Evolutionary conservation across 2,113 vertebrate species (phyloP).

Genomic region (Pelecanoides urinatrix): DNA sequence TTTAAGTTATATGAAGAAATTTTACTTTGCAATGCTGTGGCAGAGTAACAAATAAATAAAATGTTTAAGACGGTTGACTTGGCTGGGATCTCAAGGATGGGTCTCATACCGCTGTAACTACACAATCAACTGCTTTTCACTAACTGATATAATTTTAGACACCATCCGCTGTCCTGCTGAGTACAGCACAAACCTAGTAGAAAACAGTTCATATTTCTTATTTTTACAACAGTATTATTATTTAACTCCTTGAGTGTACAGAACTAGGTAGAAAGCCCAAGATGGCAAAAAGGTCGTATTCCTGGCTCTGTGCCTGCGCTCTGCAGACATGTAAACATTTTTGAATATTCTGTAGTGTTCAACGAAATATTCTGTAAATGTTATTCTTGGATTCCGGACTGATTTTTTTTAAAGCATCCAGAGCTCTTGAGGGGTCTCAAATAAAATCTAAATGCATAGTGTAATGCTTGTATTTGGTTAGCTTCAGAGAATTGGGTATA

Average conservation of each 20-base stretch:
- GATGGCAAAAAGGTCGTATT: slow-evolving; percentile 12
- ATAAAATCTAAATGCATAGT: slow-evolving; percentile 46
- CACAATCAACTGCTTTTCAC: not conserved
- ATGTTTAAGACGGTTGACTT: not conserved
- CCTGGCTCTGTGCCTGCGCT: slow-evolving; percentile 18
- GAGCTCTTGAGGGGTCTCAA: slow-evolving; percentile 56
- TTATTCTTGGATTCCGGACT: slow-evolving; percentile 49
- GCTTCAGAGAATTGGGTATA: slow-evolving; percentile 52
- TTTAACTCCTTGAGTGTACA: slow-evolving; percentile 3
- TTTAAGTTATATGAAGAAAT: not conserved
- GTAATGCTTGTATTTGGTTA: slow-evolving; percentile 47
- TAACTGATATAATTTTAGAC: not conserved
- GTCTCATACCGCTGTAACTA: not conserved
- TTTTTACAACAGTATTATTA: not conserved
- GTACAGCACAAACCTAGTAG: not conserved
- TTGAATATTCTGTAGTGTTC: slow-evolving; percentile 29
- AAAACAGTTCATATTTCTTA: not conserved
- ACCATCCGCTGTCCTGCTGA: not conserved
- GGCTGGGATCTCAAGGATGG: not conserved
- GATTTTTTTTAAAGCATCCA: slow-evolving; percentile 36
- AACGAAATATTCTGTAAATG: slow-evolving; percentile 55
- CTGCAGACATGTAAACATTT: slow-evolving; percentile 29
- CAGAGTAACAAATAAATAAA: not conserved
- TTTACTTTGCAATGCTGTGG: not conserved
- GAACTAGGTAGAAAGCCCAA: slow-evolving; percentile 4